phyloP scores from a whole-genome alignment of 2,113 vertebrate genomes.

The Lynx canadensis region DNA sequence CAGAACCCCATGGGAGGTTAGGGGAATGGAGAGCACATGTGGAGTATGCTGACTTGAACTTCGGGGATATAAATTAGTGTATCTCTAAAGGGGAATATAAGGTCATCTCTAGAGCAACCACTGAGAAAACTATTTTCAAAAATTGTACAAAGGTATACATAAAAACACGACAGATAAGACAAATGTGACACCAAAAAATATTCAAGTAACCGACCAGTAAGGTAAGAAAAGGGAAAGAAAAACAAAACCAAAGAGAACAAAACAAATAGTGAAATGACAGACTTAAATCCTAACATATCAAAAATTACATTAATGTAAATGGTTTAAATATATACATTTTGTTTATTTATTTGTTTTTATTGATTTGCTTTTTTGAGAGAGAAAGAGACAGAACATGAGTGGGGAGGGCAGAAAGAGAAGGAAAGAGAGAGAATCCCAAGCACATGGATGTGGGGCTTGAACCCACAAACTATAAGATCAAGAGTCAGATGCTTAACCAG shows the following conservation, averaged over 20 bases:
- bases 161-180: neutral
- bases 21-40: neutral
- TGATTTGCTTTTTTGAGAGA: too few relatives aligned
- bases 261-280: neutral
- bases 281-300: neutral
- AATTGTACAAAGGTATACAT: neutral
- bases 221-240: neutral
- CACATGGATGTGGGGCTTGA: too few relatives aligned
- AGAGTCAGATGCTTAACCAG: too few relatives aligned
- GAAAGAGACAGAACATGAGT: too few relatives aligned
- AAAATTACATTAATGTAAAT: slow-evolving; percentile 1
- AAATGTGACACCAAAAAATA: neutral
- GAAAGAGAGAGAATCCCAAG: too few relatives aligned
- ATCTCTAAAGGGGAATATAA: neutral
- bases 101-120: neutral
- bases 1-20: neutral
- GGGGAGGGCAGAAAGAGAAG: too few relatives aligned
- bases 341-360: too few relatives aligned
- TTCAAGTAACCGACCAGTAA: neutral
- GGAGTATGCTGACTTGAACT: neutral
- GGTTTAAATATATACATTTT: neutral
- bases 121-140: slow-evolving; percentile 15
- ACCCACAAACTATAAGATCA: too few relatives aligned
- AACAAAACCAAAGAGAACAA: neutral
- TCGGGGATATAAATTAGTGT: neutral